A percentile compares a stretch with the other conserved stretches of the same genome.
These are phyloP conservation scores for Orchesellides sinensis DNA, from an alignment of 2,888 invertebrate genomes.

Conservation along the genomic window DNA sequence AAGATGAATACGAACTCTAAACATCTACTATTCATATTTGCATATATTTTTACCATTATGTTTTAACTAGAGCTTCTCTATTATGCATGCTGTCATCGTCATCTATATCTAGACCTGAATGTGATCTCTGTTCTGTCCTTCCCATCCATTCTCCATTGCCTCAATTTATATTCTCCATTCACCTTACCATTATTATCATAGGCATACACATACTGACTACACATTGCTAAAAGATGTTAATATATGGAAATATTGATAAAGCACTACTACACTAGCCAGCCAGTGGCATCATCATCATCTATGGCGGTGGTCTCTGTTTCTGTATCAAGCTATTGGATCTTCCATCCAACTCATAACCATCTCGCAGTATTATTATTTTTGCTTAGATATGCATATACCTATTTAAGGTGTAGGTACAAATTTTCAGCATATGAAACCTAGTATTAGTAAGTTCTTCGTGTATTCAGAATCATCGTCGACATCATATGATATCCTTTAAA, in stretches of 20 bases:
- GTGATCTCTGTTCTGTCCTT: too few species aligned
- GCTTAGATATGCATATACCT: neutral
- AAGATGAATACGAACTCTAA: too few species aligned
- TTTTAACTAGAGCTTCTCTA: neutral
- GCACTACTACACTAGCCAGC: neutral
- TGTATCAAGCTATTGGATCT: neutral
- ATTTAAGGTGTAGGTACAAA: neutral
- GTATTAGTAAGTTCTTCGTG: too few species aligned
- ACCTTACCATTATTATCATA: neutral
- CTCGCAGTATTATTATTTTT: too few species aligned
- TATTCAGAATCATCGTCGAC: neutral
- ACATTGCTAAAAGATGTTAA: neutral
- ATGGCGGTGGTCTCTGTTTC: conserved; percentile 6
- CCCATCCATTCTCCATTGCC: too few species aligned
- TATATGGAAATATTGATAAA: neutral
- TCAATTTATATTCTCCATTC: neutral
- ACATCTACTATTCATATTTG: too few species aligned
- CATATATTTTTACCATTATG: too few species aligned
- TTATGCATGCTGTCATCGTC: neutral
- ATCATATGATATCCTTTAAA: neutral
- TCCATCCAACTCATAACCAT: neutral
- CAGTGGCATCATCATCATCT: neutral
- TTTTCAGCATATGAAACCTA: neutral
- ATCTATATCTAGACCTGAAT: too few species aligned
- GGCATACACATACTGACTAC: neutral